Base-by-base conservation (phyloP, 2,888 invertebrate species). In the Athalia circularis region DNA sequence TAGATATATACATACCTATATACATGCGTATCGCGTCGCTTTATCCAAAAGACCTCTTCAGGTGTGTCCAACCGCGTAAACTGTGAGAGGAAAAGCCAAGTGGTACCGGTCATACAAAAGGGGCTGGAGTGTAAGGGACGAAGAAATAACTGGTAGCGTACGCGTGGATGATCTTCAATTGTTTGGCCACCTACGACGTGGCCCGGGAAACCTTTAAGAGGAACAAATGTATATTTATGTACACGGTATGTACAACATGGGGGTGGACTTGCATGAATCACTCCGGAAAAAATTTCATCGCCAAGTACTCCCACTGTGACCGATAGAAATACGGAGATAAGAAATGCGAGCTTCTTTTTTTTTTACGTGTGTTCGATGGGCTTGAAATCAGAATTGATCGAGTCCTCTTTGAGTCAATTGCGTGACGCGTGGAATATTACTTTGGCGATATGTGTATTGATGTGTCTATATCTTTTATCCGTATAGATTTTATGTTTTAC, bases 1-100 rank as follows among this genome's bases (percentile, higher is more conserved):
- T 70, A 77, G 77, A 77, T 52, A 29, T 29, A 29, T 29, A 29
- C 29, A 29, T 29, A 2, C 29, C 29, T 29, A 29, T 29, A 29
- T 29, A 29, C 29, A 64, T 79, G 13, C 43, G 61, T 52, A 50
- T 47, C 74, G 77, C 77, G 80, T 79, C 77, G 79, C 81, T 79
- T 79, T 79, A 78, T 77, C 47, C 80, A 79, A 79, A 80, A 48
- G 67, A 68, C 84, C 84, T 84, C 85, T 87, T 85, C 83, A 85
- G 85, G 82, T 85, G 82, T 84, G 85, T 79, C 84, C 86, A 84
- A 84, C 84, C 87, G 87, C 84, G 84, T 85, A 85, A 86, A 85
- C 84, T 83, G 81, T 81, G 76, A 83, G 80, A 82, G 81, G 78
- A 81, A 76, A 78, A 78, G 80, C 76, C 64, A 68, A 72, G 78